These are phyloP conservation scores for Oryctolagus cuniculus DNA, from an alignment of 2,113 vertebrate genomes.

Conservation along the genomic window DNA sequence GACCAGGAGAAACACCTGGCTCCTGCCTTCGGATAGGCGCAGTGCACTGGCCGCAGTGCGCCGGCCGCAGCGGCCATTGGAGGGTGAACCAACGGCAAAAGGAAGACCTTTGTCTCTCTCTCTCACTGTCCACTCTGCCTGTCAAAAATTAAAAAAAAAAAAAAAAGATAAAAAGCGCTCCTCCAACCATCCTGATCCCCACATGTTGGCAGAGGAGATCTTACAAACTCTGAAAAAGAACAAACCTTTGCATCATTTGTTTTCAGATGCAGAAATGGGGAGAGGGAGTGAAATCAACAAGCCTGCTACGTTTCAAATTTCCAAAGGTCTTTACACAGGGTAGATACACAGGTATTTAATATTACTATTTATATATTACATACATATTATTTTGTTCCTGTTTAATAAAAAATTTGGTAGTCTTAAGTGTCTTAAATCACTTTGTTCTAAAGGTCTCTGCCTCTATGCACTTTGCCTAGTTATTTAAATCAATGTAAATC, in stretches of 20 bases:
- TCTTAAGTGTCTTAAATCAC: not conserved
- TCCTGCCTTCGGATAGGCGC: too few relatives aligned
- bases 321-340: not conserved
- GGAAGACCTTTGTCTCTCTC: too few relatives aligned
- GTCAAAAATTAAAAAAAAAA: too few relatives aligned
- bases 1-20: too few relatives aligned
- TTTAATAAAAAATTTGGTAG: constrained; percentile 25
- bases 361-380: not conserved
- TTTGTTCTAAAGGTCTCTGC: constrained; percentile 15
- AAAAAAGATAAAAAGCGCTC: not conserved
- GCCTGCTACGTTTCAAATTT: not conserved
- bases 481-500: constrained; percentile 31
- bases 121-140: too few relatives aligned
- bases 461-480: not conserved
- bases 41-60: too few relatives aligned
- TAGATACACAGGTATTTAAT: not conserved
- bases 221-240: constrained; percentile 21
- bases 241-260: constrained; percentile 3
- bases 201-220: not conserved
- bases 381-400: not conserved
- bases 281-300: not conserved
- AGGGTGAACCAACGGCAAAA: too few relatives aligned
- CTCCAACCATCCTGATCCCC: not conserved
- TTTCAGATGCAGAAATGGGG: not conserved
- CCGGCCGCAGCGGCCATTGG: too few relatives aligned